Evolutionary conservation across 2,797 vertebrate genomes (phyloP), one percentile per base, ranked within the genome.

Genomic region (Macropodus opercularis): DNA sequence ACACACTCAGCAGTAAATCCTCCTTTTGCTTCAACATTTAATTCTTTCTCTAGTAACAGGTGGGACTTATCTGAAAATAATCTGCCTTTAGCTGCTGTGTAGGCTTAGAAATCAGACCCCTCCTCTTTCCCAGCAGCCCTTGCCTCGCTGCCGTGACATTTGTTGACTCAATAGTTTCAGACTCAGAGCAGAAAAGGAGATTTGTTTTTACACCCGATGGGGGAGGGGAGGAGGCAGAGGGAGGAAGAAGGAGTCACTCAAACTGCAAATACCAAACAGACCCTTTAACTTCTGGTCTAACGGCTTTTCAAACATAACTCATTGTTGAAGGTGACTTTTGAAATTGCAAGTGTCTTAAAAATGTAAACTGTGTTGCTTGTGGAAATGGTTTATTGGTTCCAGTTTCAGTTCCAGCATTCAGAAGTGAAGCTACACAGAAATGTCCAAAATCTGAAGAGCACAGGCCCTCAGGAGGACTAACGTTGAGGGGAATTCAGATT

Each of bases 131-230:
- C 77, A 58, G 63, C 70, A 78, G 70, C 75, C 85, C 66, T 74
- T 78, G 81, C 84, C 67, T 72, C 40, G 77, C 85, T 75, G 83
- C 74, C 80, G 79, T 91, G 89, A 90, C 91, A 92, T 92, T 90
- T 93, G 92, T 92, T 93, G 90, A 93, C 90, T 92, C 90, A 89
- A 87, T 93, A 90, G 89, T 91, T 90, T 87, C 83, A 85, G 85
- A 79, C 87, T 83, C 61, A 70, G 84, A 85, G 90, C 85, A 89
- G 88, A 91, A 91, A 91, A 91, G 88, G 81, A 90, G 87, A 91
- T 92, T 92, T 92, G 87, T 92, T 92, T 92, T 90, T 85, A 78
- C 86, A 83, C 85, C 72, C 67, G 68, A 57, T 88, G 87, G 87
- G 88, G 91, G 90, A 90, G 69, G 87, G 85, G 83, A 79, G 62